These are phyloP conservation scores for Polydrusus tereticollis DNA, from an alignment of 2,888 invertebrate species.

Conservation along the genomic window DNA sequence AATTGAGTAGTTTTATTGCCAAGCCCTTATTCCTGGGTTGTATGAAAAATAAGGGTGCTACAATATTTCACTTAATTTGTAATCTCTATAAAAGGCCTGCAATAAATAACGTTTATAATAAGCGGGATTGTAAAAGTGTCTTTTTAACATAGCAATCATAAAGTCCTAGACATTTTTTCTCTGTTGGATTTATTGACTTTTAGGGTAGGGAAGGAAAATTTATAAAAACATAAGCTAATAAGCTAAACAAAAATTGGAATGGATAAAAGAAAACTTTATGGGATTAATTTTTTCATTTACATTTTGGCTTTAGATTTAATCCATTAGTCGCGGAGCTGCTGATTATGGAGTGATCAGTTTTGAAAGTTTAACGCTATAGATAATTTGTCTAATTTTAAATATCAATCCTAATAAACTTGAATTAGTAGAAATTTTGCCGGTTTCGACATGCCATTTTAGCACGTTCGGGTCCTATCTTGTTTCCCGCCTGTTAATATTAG, in stretches of 20 bases:
- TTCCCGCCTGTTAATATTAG: slow-evolving; percentile 31
- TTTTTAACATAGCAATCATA: neutral
- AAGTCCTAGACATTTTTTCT: neutral
- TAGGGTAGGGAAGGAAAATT: no score
- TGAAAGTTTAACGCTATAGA: no score
- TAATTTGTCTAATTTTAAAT: no score
- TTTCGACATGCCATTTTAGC: slow-evolving; percentile 24
- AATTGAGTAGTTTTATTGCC: neutral
- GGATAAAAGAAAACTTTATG: no score
- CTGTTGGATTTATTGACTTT: no score
- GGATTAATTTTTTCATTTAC: no score
- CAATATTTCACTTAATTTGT: slow-evolving; percentile 1
- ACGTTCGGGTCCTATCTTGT: slow-evolving; percentile 18
- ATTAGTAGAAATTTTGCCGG: neutral
- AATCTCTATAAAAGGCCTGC: neutral
- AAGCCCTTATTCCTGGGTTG: neutral
- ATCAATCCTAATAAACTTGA: neutral
- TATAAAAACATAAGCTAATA: no score
- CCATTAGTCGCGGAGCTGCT: no score
- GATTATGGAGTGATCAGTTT: no score
- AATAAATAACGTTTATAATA: neutral
- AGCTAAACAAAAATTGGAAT: no score
- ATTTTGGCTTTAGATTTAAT: no score
- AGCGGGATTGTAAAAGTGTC: neutral
- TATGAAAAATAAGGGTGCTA: neutral